Evolutionary conservation across 2,113 vertebrate species (phyloP).

Genomic region (Vulpes lagopus): DNA sequence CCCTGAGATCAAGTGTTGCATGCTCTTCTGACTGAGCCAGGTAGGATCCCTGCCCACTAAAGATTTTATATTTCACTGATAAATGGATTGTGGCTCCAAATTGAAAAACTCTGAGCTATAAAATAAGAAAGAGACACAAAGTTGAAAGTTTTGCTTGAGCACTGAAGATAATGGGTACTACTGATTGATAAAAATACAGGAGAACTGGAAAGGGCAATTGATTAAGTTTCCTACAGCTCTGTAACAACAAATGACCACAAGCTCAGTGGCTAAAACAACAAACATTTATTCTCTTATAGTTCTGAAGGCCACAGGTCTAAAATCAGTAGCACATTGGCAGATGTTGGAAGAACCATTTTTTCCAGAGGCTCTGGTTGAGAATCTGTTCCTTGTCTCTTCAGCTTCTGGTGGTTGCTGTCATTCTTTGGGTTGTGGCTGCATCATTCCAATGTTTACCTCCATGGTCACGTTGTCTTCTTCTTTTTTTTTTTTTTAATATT

Average conservation of each 20-base stretch:
- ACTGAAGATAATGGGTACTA: background rate
- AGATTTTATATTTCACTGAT: background rate
- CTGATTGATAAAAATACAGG: background rate
- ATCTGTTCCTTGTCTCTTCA: background rate
- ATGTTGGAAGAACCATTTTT: background rate
- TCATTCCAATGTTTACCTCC: background rate
- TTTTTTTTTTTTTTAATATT: too few relatives aligned
- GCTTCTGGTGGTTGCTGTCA: background rate
- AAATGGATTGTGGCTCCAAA: background rate
- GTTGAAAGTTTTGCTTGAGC: background rate
- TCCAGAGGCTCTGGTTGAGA: background rate
- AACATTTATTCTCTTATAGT: background rate
- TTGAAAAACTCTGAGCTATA: background rate
- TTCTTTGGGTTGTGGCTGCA: background rate
- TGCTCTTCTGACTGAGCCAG: background rate
- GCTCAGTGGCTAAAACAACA: background rate
- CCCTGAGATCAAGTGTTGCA: background rate
- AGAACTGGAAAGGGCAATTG: background rate
- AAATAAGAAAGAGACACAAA: background rate
- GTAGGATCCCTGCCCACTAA: background rate
- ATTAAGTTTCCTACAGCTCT: background rate
- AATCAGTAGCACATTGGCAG: background rate
- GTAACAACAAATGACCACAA: background rate
- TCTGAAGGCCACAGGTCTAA: background rate
- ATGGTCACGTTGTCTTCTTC: background rate